Evolutionary conservation across 2,888 invertebrate species (phyloP).

Genomic region (Thecocarcelia acutangulata): DNA sequence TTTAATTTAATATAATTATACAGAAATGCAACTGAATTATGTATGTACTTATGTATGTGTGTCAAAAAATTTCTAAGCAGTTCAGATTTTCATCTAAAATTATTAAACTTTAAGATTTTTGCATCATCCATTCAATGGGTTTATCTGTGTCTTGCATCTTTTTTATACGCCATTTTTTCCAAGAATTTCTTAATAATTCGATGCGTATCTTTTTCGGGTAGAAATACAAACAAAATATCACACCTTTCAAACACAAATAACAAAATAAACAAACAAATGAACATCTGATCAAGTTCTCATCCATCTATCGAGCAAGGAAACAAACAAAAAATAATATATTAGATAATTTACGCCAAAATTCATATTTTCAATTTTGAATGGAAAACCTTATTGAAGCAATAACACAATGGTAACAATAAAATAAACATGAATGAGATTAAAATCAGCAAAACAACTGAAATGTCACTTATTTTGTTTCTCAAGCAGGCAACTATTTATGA

Average conservation of each 20-base stretch:
- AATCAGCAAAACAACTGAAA: constrained; percentile 35
- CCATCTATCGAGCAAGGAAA: not conserved
- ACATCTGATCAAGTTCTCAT: constrained; percentile 62
- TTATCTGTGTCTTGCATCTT: constrained; percentile 39
- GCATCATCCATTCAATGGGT: constrained; percentile 18
- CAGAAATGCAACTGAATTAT: no score
- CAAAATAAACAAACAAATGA: constrained; percentile 20
- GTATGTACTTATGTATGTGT: no score
- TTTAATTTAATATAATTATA: no score
- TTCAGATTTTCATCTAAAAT: no score
- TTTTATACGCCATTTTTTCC: constrained; percentile 2
- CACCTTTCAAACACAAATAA: constrained; percentile 52
- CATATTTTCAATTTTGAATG: constrained; percentile 18
- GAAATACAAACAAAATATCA: constrained; percentile 53
- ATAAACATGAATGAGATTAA: constrained; percentile 31
- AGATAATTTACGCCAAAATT: constrained; percentile 55
- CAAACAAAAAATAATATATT: constrained; percentile 6
- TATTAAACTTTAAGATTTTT: not conserved
- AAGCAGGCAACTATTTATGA: not conserved
- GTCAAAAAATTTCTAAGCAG: no score
- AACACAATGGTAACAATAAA: constrained; percentile 16
- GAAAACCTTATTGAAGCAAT: constrained; percentile 3
- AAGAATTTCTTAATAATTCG: constrained; percentile 33
- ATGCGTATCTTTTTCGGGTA: constrained; percentile 14
- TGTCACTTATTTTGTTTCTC: constrained; percentile 26